Evolutionary conservation across 2,113 vertebrate species (phyloP).

Genomic region (Agelaius phoeniceus): DNA sequence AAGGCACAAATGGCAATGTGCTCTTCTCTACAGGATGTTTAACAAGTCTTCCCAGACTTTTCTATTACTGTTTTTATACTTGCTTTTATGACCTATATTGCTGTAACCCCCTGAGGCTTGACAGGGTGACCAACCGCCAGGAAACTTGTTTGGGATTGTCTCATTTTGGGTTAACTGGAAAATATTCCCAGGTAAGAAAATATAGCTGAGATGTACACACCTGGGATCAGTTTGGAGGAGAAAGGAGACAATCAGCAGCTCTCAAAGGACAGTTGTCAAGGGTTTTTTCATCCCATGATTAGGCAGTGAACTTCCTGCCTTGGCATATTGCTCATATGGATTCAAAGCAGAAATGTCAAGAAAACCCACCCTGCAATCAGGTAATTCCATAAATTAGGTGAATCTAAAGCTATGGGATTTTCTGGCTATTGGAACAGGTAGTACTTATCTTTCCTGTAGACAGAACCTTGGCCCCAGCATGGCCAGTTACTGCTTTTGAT

Average conservation of each 20-base stretch:
- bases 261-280: background rate
- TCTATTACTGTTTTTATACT: background rate
- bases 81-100: background rate
- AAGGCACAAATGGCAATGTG: background rate
- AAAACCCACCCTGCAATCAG: background rate
- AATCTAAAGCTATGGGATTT: background rate
- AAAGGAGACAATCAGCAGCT: background rate
- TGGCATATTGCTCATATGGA: background rate
- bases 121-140: background rate
- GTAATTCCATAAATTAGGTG: background rate
- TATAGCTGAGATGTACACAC: accelerated
- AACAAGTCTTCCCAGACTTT: background rate
- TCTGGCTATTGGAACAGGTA: background rate
- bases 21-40: background rate
- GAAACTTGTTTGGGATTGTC: background rate
- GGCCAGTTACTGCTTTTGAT: background rate
- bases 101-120: background rate
- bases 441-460: background rate
- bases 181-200: background rate
- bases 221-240: background rate
- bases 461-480: background rate
- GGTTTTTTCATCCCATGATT: background rate
- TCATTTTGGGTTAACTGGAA: background rate
- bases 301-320: background rate
- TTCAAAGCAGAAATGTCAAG: background rate